Base-by-base conservation (phyloP, 2,888 invertebrate species). In the Coleophora flavipennella region DNA sequence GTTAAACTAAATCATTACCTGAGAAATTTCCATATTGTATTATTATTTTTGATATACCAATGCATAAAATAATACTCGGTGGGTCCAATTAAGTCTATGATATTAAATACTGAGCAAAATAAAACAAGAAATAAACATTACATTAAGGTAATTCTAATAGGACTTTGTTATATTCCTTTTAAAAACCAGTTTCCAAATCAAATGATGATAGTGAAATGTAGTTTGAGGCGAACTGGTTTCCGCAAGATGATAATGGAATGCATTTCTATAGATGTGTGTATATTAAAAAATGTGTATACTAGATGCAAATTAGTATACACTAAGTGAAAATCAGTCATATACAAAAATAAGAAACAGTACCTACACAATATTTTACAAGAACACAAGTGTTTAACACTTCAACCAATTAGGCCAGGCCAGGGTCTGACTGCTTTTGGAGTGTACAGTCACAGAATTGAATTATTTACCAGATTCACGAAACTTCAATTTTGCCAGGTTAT, bases 221-320 rank as follows among this genome's bases (percentile, higher is more conserved):
- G n/a, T n/a, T n/a, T n/a, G n/a, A n/a, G n/a, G n/a, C n/a, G n/a
- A n/a, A n/a, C n/a, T n/a, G n/a, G n/a, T n/a, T n/a, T 20, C 20
- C 20, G 6, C 20, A 4, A 20, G 6, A 4, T 20, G 20, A 32
- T 31, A n/a, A 31, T 43, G 43, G 43, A 43, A 43, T 43, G 43
- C 38, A 33, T 43, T 25, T 33, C 35, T 13, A 35, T 38, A 20
- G 20, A 20, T 20, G 20, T 20, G 31, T 26, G 26, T 35, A 40
- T 33, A 42, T 34, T 39, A 31, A 26, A 36, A 35, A 31, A 36
- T 36, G 39, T 36, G 36, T 36, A 39, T 42, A 35, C 36, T 36
- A 39, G 25, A 38, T 36, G 9, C 7, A 25, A 13, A 34, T n/a
- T 20, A 20, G 11, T 40, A 32, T 27, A 26, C 7, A 29, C 3